Conservation (phyloP, 2,113 vertebrate genomes). For the Stomatorhinus ivindoensis region DNA sequence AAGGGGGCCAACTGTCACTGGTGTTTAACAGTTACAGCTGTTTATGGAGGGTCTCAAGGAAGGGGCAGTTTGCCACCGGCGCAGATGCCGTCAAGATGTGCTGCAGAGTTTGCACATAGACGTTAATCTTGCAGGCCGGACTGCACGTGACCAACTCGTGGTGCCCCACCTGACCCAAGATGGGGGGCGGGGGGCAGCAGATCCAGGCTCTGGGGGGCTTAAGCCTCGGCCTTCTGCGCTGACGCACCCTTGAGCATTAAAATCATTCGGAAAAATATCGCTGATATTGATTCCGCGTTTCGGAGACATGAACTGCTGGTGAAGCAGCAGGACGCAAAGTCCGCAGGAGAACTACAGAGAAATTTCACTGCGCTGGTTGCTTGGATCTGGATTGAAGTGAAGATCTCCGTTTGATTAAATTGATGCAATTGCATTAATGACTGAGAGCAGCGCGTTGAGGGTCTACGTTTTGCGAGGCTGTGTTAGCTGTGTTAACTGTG, state of each 20-base stretch:
- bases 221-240: background rate
- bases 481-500: background rate
- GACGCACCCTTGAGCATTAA: background rate
- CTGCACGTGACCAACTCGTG: background rate
- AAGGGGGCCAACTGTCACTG: constrained; percentile 28
- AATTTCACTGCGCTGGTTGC: background rate
- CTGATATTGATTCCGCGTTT: background rate
- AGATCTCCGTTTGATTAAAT: background rate
- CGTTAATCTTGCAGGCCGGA: background rate
- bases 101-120: constrained; percentile 4
- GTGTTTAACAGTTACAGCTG: constrained; percentile 33
- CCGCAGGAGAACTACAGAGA: background rate
- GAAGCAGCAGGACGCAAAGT: background rate
- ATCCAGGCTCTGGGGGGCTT: background rate
- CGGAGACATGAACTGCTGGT: background rate
- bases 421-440: background rate
- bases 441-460: background rate
- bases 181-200: constrained; percentile 17
- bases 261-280: background rate
- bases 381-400: background rate
- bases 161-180: background rate
- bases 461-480: background rate
- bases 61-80: constrained; percentile 16
- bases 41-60: constrained; percentile 20
- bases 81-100: constrained; percentile 19